Evolutionary conservation across 35 echinoderm and acorn worm genomes (phyloP), one percentile per base, ranked within the genome.

Genomic region (Heliocidaris erythrogramma): DNA sequence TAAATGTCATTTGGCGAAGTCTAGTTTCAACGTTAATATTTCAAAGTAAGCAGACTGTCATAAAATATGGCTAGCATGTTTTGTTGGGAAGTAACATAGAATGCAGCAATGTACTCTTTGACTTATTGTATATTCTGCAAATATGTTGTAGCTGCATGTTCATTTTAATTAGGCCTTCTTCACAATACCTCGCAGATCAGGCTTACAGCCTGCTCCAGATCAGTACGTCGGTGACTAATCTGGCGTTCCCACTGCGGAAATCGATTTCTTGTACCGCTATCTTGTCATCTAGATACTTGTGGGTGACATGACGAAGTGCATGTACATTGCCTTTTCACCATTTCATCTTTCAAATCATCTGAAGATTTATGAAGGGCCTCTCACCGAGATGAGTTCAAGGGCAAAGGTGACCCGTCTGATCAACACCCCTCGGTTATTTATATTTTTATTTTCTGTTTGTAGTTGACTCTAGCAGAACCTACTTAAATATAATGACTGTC

Each of bases 201-300:
- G 87, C 87, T 48, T 31, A 42, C 12, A 89, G 87, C 87, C 87
- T 89, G 87, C 87, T 89, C 87, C 87, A 89, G 87, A 48, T 89
- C 0, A 48, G 47, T 47, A n/a, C 8, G 13, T 89, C 47, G 31
- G 7, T 89, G 87, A 89, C 47, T 48, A 42, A 89, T 89, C 47
- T 89, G 87, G 87, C 87, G 87, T 89, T 89, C 87, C 87, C 87
- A 7, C 87, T 89, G 87, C 87, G 32, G 14, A 89, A 89, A 89
- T 89, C 32, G 42, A 89, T 17, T 12, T 32, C 30, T 5, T 89
- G 87, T 89, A 48, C 87, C 87, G 87, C 87, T 89, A 89, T 89
- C 87, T 89, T 89, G 87, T 42, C 87, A 31, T 89, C 47, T 89
- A 42, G 87, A 89, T 24, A 89, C 29, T 89, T 89, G 87, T 89